phyloP scores from a whole-genome alignment of 2,113 vertebrate species.

The Hyperopisus bebe region DNA sequence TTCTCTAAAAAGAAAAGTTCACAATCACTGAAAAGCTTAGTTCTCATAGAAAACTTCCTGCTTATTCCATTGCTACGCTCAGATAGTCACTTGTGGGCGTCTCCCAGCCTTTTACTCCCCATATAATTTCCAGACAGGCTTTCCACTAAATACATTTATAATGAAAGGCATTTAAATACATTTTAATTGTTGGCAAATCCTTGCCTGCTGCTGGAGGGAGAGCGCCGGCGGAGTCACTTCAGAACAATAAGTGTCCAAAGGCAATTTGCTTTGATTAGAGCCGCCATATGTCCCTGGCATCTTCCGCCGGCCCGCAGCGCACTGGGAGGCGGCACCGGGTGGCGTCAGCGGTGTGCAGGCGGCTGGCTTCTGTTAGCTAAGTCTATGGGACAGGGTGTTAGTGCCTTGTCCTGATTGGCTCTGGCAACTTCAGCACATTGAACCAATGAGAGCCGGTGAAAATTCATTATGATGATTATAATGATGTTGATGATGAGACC shows the following conservation, averaged over 20 bases:
- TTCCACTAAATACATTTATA: neutral
- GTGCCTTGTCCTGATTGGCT: neutral
- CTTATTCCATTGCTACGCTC: neutral
- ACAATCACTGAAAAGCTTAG: neutral
- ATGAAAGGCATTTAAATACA: slow-evolving; percentile 4
- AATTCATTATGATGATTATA: neutral
- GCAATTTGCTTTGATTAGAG: slow-evolving; percentile 24
- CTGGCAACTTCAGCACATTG: neutral
- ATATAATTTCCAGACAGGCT: neutral
- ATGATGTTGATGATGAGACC: neutral
- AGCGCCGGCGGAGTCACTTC: neutral
- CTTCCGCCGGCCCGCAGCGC: neutral
- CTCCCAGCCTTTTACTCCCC: neutral
- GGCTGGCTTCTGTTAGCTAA: neutral
- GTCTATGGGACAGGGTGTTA: neutral
- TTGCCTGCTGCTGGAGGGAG: neutral
- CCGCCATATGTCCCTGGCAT: slow-evolving; percentile 17
- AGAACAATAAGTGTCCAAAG: slow-evolving; percentile 14
- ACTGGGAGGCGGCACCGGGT: neutral
- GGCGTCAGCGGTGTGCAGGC: neutral
- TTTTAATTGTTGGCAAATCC: neutral
- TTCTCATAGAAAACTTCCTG: neutral
- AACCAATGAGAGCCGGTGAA: neutral
- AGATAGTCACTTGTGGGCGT: neutral
- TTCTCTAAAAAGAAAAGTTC: neutral